These are phyloP conservation scores for Drosophila ochracea DNA, from an alignment of 2,888 invertebrate species.

Conservation along the genomic window DNA sequence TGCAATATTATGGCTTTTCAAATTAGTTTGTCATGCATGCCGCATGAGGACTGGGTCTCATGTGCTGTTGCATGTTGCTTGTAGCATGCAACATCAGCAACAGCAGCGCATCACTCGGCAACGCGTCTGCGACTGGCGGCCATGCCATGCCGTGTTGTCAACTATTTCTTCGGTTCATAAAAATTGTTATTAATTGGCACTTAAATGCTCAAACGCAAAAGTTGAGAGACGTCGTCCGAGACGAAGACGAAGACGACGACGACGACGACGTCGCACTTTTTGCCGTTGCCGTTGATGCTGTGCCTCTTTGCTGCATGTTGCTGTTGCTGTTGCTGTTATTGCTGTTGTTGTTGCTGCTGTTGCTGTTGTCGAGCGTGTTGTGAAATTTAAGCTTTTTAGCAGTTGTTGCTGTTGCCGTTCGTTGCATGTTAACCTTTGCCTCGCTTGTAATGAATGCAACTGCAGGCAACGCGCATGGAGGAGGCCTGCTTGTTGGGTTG, in stretches of 20 bases:
- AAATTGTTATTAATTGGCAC: slow-evolving; percentile 85
- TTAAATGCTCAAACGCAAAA: slow-evolving; percentile 85
- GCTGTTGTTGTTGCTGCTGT: slow-evolving; percentile 32
- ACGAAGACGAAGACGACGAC: slow-evolving; percentile 23
- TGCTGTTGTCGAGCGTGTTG: slow-evolving; percentile 72
- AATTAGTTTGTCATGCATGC: slow-evolving; percentile 77
- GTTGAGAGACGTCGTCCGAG: slow-evolving; percentile 74
- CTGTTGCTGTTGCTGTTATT: slow-evolving; percentile 25
- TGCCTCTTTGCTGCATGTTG: slow-evolving; percentile 54
- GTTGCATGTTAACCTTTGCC: slow-evolving; percentile 79
- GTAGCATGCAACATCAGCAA: slow-evolving; percentile 57
- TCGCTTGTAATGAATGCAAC: slow-evolving; percentile 79
- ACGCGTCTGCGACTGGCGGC: slow-evolving; percentile 51
- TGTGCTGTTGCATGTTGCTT: slow-evolving; percentile 51
- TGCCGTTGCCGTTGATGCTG: slow-evolving; percentile 61
- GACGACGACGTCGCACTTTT: slow-evolving; percentile 46
- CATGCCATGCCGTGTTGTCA: slow-evolving; percentile 82
- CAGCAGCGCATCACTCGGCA: slow-evolving; percentile 49
- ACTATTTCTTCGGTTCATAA: slow-evolving; percentile 85
- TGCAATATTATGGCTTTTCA: slow-evolving; percentile 83
- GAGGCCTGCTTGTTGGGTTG: not conserved
- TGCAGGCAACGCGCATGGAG: slow-evolving; percentile 44
- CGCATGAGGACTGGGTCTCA: slow-evolving; percentile 15
- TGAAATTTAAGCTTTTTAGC: slow-evolving; percentile 80
- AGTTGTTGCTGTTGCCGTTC: slow-evolving; percentile 69